Conservation (phyloP, 1,140 invertebrate genomes). For the Diprion similis region DNA sequence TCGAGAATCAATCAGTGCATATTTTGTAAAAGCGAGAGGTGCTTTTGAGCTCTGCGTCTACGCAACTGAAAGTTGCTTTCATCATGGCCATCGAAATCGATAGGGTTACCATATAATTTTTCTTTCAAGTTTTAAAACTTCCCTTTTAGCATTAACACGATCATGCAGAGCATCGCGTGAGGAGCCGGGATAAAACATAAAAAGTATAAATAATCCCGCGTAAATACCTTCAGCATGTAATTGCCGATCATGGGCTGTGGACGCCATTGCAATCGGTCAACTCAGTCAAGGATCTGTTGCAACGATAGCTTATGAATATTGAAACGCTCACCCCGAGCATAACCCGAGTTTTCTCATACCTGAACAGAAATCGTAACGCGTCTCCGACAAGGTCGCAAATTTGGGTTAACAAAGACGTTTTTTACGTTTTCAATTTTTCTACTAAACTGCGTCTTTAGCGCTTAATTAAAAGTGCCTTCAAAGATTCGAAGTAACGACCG, state of each 20-base stretch:
- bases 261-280: conserved; percentile 45
- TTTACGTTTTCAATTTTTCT: neutral
- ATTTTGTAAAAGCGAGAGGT: neutral
- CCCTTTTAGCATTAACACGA: neutral
- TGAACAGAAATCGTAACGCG: neutral
- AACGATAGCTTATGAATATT: conserved; percentile 40
- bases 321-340: conserved; percentile 19
- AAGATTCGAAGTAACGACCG: too few relatives aligned
- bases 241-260: neutral
- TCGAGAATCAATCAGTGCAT: neutral
- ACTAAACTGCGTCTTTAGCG: too few relatives aligned
- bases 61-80: neutral
- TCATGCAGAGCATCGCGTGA: neutral
- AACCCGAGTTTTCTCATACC: neutral
- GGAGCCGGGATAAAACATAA: neutral
- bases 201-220: neutral
- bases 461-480: too few relatives aligned
- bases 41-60: neutral
- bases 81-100: neutral
- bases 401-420: neutral
- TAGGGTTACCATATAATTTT: neutral
- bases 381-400: neutral
- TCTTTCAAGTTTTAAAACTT: neutral
- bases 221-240: neutral
- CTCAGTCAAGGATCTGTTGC: conserved; percentile 48